Percentiles rank a stretch among this genome's conserved stretches.
Evolutionary conservation across 2,797 vertebrate genomes (phyloP).

Genomic region (Ambastaia sidthimunki): DNA sequence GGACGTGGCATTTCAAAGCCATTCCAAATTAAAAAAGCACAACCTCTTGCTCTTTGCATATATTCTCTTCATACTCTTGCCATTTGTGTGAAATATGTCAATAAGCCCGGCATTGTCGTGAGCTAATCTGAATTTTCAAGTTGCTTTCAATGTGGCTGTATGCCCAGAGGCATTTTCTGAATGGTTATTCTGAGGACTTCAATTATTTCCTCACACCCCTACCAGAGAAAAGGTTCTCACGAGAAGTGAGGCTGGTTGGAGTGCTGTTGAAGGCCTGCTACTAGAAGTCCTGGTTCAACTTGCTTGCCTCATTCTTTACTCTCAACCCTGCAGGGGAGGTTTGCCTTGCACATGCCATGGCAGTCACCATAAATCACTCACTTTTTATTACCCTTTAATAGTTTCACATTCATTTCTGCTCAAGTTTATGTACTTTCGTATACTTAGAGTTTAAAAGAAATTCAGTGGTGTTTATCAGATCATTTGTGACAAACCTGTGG

Average conservation of each 20-base stretch:
- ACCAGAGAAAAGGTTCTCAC: conserved; percentile 48
- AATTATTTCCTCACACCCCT: conserved; percentile 48
- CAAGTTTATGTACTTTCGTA: conserved; percentile 27
- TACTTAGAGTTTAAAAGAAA: conserved; percentile 35
- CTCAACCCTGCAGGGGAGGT: conserved; percentile 56
- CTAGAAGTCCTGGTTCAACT: conserved; percentile 63
- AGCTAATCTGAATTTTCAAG: conserved; percentile 16
- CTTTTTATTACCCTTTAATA: conserved; percentile 46
- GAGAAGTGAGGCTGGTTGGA: conserved; percentile 53
- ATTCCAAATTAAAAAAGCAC: background rate
- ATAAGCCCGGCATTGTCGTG: background rate
- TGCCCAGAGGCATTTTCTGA: conserved; percentile 45
- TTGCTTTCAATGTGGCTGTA: conserved; percentile 35
- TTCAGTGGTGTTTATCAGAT: conserved; percentile 18
- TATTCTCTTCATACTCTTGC: background rate
- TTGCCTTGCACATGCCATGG: conserved; percentile 54
- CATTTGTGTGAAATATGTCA: background rate
- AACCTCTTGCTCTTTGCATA: background rate
- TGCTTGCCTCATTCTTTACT: conserved; percentile 58
- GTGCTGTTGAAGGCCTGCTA: conserved; percentile 44
- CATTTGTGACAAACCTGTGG: background rate
- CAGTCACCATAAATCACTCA: conserved; percentile 60
- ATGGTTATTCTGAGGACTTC: conserved; percentile 36
- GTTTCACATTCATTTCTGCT: conserved; percentile 55
- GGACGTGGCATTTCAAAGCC: conserved; percentile 4